Evolutionary conservation across 1,140 invertebrate genomes (phyloP).

Genomic region (Chironomus striatipennis): DNA sequence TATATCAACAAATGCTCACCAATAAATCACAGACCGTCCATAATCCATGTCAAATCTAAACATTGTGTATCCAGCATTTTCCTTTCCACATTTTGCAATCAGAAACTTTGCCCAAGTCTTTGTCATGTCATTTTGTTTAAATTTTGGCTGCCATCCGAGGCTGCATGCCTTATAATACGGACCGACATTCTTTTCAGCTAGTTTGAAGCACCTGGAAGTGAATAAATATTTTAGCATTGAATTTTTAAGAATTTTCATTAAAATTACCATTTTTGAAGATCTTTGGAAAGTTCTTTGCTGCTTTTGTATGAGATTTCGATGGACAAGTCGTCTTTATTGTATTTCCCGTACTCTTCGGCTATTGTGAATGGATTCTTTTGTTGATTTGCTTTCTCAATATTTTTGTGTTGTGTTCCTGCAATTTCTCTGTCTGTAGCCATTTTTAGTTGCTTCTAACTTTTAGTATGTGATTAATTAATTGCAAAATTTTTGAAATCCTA

Average conservation of each 20-base stretch:
- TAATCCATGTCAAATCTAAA: constrained; percentile 78
- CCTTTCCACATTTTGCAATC: constrained; percentile 44
- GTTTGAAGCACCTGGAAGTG: constrained; percentile 41
- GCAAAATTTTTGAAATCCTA: background rate
- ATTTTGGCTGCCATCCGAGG: constrained; percentile 57
- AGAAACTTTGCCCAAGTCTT: constrained; percentile 56
- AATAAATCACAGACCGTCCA: constrained; percentile 67
- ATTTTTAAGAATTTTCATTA: background rate
- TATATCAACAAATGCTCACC: constrained; percentile 43
- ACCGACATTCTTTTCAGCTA: constrained; percentile 57
- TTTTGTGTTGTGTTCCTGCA: background rate
- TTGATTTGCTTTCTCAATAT: constrained; percentile 15
- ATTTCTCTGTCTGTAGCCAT: constrained; percentile 16
- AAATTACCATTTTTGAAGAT: background rate
- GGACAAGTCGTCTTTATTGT: background rate
- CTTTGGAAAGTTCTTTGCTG: background rate
- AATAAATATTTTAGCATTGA: background rate
- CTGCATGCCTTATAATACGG: constrained; percentile 45
- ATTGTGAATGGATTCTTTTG: constrained; percentile 15
- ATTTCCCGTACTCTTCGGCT: background rate
- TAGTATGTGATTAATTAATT: too few species aligned
- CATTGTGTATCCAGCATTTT: constrained; percentile 60
- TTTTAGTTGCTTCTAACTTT: background rate
- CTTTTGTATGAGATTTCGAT: background rate
- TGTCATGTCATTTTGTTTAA: constrained; percentile 54